These are phyloP conservation scores for Sacculina carcini DNA, from an alignment of 2,888 invertebrate genomes.

Conservation along the genomic window DNA sequence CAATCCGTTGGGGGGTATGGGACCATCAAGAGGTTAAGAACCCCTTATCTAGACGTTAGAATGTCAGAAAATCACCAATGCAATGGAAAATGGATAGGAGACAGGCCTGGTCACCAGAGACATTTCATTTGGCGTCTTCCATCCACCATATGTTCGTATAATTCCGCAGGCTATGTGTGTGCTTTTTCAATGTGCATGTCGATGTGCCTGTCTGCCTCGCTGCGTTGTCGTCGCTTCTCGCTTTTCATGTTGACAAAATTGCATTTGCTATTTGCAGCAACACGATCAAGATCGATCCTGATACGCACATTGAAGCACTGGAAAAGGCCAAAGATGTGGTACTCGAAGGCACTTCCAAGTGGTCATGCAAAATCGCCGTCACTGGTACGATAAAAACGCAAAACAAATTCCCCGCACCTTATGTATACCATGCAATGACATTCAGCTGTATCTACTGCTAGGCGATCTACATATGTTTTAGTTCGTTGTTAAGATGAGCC, in stretches of 20 bases:
- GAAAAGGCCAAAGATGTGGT: slow-evolving; percentile 93
- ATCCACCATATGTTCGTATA: slow-evolving; percentile 9
- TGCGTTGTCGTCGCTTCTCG: slow-evolving; percentile 17
- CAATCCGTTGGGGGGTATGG: too few relatives aligned
- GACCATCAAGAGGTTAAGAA: too few relatives aligned
- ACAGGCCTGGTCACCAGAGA: neutral
- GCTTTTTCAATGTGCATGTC: slow-evolving; percentile 10
- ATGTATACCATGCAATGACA: too few relatives aligned
- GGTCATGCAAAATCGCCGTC: slow-evolving; percentile 98
- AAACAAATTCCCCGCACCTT: too few relatives aligned
- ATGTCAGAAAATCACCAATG: too few relatives aligned
- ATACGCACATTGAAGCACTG: slow-evolving; percentile 90
- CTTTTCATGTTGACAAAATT: slow-evolving; percentile 18
- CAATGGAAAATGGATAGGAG: too few relatives aligned
- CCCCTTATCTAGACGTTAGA: too few relatives aligned
- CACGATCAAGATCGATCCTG: slow-evolving; percentile 89
- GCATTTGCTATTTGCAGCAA: slow-evolving; percentile 36
- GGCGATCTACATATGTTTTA: neutral
- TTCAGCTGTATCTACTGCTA: too few relatives aligned
- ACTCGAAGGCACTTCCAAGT: slow-evolving; percentile 95
- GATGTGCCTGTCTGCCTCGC: slow-evolving; percentile 6
- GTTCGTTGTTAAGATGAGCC: neutral
- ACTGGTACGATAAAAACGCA: slow-evolving; percentile 86
- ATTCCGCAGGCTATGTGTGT: too few relatives aligned
- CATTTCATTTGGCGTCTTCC: slow-evolving; percentile 6